Conservation (phyloP, 1,140 invertebrate genomes). For the Atopsyche davidsoni region DNA sequence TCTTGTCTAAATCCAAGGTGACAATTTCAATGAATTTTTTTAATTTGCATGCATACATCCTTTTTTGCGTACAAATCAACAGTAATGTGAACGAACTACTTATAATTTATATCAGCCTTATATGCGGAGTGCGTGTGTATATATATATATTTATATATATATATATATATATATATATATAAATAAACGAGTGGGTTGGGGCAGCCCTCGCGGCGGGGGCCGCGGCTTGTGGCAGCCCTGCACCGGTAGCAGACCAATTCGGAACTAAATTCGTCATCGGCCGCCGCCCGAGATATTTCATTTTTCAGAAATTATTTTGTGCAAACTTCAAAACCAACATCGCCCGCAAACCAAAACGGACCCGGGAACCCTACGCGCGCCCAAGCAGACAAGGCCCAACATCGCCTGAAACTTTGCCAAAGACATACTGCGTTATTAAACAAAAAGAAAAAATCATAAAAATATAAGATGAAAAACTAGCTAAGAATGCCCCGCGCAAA, state of each 20-base stretch:
- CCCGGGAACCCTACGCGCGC: background rate
- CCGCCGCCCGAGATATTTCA: conserved; percentile 30
- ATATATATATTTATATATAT: background rate
- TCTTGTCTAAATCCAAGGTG: too few relatives aligned
- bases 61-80: too few relatives aligned
- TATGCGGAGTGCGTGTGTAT: too few relatives aligned
- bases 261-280: conserved; percentile 32
- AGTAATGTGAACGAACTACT: too few relatives aligned
- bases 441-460: conserved; percentile 30
- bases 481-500: conserved; percentile 4
- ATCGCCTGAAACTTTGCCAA: background rate
- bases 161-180: background rate
- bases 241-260: conserved; percentile 31
- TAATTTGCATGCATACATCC: too few relatives aligned
- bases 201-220: too few relatives aligned
- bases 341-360: conserved; percentile 1
- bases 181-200: too few relatives aligned
- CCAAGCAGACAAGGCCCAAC: background rate
- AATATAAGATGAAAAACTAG: conserved; percentile 33
- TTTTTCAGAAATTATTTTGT: conserved; percentile 30
- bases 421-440: conserved; percentile 8
- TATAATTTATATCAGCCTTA: too few relatives aligned
- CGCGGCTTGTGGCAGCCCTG: conserved; percentile 1
- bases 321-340: conserved; percentile 13
- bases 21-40: too few relatives aligned